Evolutionary conservation across 2,888 invertebrate species (phyloP).

Genomic region (Thereva nobilitata): DNA sequence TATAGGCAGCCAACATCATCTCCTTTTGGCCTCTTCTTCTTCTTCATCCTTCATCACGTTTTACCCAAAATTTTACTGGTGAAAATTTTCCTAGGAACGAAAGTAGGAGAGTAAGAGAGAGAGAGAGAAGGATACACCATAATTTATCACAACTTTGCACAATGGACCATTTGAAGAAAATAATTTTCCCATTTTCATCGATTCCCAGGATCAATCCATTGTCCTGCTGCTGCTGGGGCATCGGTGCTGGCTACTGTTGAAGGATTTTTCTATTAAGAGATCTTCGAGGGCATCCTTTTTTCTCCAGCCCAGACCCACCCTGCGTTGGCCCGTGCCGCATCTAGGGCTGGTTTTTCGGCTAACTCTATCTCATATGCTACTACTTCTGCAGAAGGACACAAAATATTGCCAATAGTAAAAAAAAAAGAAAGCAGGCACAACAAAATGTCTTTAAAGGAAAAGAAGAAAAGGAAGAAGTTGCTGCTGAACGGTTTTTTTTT

Average conservation of each 20-base stretch:
- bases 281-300: background rate
- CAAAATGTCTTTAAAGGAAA: constrained; percentile 5
- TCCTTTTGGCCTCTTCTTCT: no score
- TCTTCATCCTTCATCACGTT: no score
- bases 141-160: constrained; percentile 34
- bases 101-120: no score
- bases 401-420: constrained; percentile 28
- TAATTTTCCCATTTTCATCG: constrained; percentile 34
- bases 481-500: constrained; percentile 16
- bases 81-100: no score
- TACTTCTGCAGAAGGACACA: constrained; percentile 12
- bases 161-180: constrained; percentile 31
- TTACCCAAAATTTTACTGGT: no score
- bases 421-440: constrained; percentile 4
- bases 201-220: constrained; percentile 31
- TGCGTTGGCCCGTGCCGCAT: background rate
- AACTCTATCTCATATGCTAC: constrained; percentile 15
- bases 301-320: background rate
- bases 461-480: background rate
- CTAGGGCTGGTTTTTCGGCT: no score
- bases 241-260: background rate
- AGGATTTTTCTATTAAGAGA: constrained; percentile 25
- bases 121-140: constrained; percentile 14
- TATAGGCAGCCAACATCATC: no score
- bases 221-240: constrained; percentile 20